phyloP scores from a whole-genome alignment of 2,888 invertebrate genomes.

The Unio delphinus region DNA sequence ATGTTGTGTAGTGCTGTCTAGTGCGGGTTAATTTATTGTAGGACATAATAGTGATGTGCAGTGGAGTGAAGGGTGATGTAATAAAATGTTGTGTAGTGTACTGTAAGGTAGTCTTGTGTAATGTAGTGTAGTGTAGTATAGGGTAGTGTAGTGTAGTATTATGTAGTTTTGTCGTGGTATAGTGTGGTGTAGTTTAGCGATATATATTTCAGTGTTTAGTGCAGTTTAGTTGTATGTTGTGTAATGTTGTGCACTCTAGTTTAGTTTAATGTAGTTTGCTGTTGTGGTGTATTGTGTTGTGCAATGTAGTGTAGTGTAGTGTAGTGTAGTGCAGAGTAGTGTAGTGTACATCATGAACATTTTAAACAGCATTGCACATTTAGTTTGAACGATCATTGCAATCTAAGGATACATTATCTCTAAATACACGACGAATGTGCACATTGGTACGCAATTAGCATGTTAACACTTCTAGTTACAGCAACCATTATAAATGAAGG shows the following conservation, averaged over 20 bases:
- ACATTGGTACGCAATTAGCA: no score
- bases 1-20: constrained; percentile 3
- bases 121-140: constrained; percentile 1
- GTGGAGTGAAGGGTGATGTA: constrained; percentile 1
- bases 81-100: neutral
- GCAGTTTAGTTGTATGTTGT: no score
- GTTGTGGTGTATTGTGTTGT: neutral
- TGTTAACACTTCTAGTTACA: no score
- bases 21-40: constrained; percentile 3
- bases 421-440: no score
- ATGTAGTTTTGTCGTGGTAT: neutral
- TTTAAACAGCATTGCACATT: no score
- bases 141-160: neutral
- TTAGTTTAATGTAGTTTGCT: constrained; percentile 3
- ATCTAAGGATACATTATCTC: no score
- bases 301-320: neutral
- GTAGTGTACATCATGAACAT: no score
- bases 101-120: constrained; percentile 1
- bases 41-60: neutral
- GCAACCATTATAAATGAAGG: no score
- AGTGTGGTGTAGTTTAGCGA: constrained; percentile 1
- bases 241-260: neutral
- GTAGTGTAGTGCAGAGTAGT: neutral
- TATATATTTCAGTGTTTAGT: no score
- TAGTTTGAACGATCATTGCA: no score